Conservation (phyloP, 92 coral and sea anemone genomes). For the Siderastrea siderea region DNA sequence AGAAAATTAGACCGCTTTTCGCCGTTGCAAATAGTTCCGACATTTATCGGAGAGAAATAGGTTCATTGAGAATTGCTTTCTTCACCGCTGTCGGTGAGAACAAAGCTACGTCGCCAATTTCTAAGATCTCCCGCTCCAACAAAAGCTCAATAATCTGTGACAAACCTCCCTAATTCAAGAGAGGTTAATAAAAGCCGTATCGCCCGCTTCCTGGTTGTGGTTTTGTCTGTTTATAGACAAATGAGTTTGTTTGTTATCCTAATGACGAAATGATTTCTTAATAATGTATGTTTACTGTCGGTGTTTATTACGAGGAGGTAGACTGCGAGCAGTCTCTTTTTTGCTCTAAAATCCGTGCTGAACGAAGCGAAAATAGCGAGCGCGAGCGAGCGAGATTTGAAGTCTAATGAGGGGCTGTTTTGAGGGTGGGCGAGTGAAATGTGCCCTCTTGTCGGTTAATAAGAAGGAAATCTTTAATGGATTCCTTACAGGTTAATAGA, state of each 20-base stretch:
- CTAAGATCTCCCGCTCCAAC: neutral
- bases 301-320: too few relatives aligned
- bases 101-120: neutral
- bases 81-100: neutral
- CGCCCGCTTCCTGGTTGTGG: neutral
- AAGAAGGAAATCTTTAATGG: too few relatives aligned
- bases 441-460: too few relatives aligned
- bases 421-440: too few relatives aligned
- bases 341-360: too few relatives aligned
- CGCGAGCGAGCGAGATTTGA: too few relatives aligned
- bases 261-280: too few relatives aligned
- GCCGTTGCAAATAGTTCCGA: neutral
- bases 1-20: neutral
- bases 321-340: too few relatives aligned
- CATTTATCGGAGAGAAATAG: neutral
- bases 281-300: too few relatives aligned
- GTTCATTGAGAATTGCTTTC: neutral
- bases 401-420: too few relatives aligned
- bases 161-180: neutral
- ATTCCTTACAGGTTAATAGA: too few relatives aligned
- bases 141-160: neutral
- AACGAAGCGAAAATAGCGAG: too few relatives aligned
- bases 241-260: neutral
- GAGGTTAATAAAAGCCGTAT: neutral
- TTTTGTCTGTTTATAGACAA: neutral